These are phyloP conservation scores for Megaceryle alcyon DNA, from an alignment of 2,797 vertebrate genomes.

Conservation along the genomic window DNA sequence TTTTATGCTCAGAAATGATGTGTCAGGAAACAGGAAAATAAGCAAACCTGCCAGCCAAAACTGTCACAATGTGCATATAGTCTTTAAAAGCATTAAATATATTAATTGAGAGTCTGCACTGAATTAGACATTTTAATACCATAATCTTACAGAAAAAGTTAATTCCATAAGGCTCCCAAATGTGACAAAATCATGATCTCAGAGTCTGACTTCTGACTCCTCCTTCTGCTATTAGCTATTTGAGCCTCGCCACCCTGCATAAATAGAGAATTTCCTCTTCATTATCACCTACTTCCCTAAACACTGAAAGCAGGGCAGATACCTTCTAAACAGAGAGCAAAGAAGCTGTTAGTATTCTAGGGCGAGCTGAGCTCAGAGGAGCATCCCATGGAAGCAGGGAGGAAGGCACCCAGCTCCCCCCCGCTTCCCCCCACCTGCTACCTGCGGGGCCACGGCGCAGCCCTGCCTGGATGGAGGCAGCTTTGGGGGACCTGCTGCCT, in stretches of 20 bases:
- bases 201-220: not conserved
- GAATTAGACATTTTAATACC: not conserved
- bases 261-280: not conserved
- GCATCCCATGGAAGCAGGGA: not conserved
- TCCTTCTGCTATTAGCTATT: not conserved
- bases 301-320: not conserved
- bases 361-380: not conserved
- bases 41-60: not conserved
- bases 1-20: not conserved
- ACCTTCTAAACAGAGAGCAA: not conserved
- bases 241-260: not conserved
- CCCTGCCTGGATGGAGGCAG: not conserved
- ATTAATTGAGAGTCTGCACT: not conserved
- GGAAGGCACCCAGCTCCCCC: not conserved
- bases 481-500: fast-evolving
- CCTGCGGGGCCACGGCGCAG: not conserved
- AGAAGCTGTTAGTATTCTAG: not conserved
- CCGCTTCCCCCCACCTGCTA: fast-evolving
- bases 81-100: not conserved
- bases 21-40: not conserved
- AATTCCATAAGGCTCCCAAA: not conserved
- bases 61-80: not conserved
- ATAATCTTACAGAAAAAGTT: not conserved
- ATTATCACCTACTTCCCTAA: not conserved
- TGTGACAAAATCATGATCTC: not conserved